Evolutionary conservation across 2,888 invertebrate species (phyloP).

Genomic region (Nudaria mundana): DNA sequence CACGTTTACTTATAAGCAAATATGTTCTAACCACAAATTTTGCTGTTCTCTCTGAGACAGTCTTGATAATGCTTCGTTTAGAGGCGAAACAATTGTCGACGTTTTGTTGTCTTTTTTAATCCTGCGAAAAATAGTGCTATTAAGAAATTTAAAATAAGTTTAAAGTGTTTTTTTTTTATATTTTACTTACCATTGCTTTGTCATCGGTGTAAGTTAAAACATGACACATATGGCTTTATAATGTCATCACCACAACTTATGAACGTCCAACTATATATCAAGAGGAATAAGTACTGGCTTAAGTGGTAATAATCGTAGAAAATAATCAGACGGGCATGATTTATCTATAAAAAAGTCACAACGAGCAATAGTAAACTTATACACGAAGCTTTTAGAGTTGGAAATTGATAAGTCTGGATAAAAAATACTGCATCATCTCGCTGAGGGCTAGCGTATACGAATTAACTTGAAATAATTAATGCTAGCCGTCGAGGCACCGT

Average conservation of each 20-base stretch:
- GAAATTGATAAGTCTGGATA: not conserved
- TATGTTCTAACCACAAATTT: too few relatives aligned
- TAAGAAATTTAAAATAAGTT: too few relatives aligned
- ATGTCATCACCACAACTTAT: slow-evolving; percentile 15
- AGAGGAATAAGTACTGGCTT: slow-evolving; percentile 11
- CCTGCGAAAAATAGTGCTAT: too few relatives aligned
- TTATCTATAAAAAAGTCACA: not conserved
- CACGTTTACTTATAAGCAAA: too few relatives aligned
- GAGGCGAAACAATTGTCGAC: too few relatives aligned
- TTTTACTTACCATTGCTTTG: too few relatives aligned
- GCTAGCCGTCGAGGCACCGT: slow-evolving; percentile 4
- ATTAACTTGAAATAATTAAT: slow-evolving; percentile 26
- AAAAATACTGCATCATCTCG: slow-evolving; percentile 12
- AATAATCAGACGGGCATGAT: slow-evolving; percentile 12
- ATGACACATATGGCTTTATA: slow-evolving; percentile 17
- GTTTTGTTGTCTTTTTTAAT: too few relatives aligned
- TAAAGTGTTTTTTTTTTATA: too few relatives aligned
- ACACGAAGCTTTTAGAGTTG: not conserved
- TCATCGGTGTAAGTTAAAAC: not conserved
- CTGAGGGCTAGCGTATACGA: slow-evolving; percentile 11
- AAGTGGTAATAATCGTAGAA: slow-evolving; percentile 12
- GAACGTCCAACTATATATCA: not conserved
- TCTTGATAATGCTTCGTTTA: too few relatives aligned
- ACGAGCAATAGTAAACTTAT: not conserved
- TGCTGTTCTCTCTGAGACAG: too few relatives aligned